Evolutionary conservation across 2,113 vertebrate species (phyloP).

Genomic region (Crypturellus undulatus): DNA sequence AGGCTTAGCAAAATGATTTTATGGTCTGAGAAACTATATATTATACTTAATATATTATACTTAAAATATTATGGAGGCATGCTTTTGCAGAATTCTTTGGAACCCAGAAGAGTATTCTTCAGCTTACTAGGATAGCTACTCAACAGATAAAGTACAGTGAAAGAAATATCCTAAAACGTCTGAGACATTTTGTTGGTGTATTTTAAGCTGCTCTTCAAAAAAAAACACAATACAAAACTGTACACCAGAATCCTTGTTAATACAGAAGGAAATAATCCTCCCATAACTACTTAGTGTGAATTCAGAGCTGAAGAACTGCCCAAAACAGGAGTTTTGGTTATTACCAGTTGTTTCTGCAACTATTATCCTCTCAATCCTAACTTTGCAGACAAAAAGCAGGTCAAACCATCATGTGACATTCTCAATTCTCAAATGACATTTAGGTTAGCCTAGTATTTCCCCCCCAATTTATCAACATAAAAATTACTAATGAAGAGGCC

Average conservation of each 20-base stretch:
- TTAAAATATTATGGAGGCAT: not conserved
- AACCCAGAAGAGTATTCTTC: not conserved
- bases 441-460: not conserved
- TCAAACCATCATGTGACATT: not conserved
- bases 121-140: not conserved
- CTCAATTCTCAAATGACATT: not conserved
- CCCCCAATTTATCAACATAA: not conserved
- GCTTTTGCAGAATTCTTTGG: not conserved
- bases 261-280: not conserved
- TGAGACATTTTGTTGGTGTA: not conserved
- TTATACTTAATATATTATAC: not conserved
- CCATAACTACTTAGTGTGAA: not conserved
- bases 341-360: not conserved
- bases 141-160: fast-evolving
- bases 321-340: not conserved
- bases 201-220: not conserved
- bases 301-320: not conserved
- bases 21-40: not conserved
- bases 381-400: not conserved
- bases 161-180: not conserved
- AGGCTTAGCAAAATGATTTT: not conserved
- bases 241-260: not conserved
- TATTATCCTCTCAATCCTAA: not conserved
- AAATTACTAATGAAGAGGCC: not conserved
- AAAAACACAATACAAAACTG: not conserved